Evolutionary conservation across 1,140 invertebrate species (phyloP), one percentile per base, ranked within the genome.

Genomic region (Yoshiicerus persimilis): DNA sequence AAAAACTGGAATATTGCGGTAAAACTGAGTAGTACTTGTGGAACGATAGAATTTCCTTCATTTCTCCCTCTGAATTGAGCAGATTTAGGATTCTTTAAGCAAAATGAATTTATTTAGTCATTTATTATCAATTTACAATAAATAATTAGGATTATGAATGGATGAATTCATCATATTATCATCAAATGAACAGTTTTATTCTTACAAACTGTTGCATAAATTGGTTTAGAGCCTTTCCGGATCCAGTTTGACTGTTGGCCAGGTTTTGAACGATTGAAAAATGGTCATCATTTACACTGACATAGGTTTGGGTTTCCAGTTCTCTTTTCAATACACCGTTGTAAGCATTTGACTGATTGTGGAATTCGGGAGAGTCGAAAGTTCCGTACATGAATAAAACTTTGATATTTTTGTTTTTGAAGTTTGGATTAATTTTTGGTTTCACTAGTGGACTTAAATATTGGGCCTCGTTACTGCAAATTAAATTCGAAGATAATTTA

Each of bases 361-460:
- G 87, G 87, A 92, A 92, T 66, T 92, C 92, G 9, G 92, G 91
- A 16, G 93, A 93, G 83, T 94, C 94, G 87, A 93, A 87, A 89
- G 92, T 92, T 25, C 92, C 94, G 0, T n/a, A 92, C 91, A 34
- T 92, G 87, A 0, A 94, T 87, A 85, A 93, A 86, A 56, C 92
- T 89, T 62, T 89, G 84, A 10, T 92, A 39, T 80, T 86, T 75
- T 86, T 30, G 30, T 39, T 10, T 84, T 88, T 77, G 16, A 85
- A 70, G 4, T 27, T 16, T 5, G 56, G 64, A 32, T 86, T 84
- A 4, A 87, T 27, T 5, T 39, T 64, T 0, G 23, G 20, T 20
- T 84, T 80, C 16, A 85, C 47, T 27, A 91, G 30, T 16, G 90
- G 77, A 39, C 88, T 90, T 27, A 90, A 20, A 0, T 2, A 16